phyloP scores from a whole-genome alignment of 37 sponge, comb jelly and placozoan genomes.

The Ephydatia muelleri region DNA sequence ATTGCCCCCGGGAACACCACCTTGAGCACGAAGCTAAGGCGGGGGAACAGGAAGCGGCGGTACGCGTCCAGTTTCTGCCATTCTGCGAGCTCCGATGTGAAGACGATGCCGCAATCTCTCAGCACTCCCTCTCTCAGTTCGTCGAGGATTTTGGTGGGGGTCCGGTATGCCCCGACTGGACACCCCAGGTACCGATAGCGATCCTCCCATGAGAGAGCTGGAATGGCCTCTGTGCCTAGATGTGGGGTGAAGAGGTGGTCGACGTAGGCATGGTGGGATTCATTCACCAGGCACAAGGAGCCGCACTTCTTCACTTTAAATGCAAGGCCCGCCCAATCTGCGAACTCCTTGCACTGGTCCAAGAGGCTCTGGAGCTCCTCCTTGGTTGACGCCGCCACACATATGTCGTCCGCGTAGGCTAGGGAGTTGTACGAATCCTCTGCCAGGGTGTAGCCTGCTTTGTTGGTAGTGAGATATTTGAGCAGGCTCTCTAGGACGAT shows the following conservation, averaged over 20 bases:
- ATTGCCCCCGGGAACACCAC: no score
- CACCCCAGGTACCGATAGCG: no score
- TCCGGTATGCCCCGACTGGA: no score
- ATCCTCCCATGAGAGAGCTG: no score
- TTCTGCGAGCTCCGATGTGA: background rate
- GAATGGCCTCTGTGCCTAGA: no score
- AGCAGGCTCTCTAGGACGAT: background rate
- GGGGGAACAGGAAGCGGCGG: background rate
- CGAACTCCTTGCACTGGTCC: background rate
- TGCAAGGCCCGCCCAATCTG: slow-evolving; percentile 1
- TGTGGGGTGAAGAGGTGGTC: no score
- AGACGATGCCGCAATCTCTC: background rate
- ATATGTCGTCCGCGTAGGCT: background rate
- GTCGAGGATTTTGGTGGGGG: background rate
- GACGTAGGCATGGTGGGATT: no score
- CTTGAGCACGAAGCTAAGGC: background rate
- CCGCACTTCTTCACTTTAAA: slow-evolving; percentile 17
- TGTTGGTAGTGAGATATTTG: background rate
- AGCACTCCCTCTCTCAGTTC: no score
- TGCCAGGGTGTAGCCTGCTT: background rate
- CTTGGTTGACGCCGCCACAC: slow-evolving; percentile 15
- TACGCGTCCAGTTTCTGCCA: background rate
- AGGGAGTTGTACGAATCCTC: background rate
- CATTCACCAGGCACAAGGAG: slow-evolving; percentile 15
- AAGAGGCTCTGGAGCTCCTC: background rate